Conservation (phyloP, 2,113 vertebrate genomes). For the Podarcis raffonei region DNA sequence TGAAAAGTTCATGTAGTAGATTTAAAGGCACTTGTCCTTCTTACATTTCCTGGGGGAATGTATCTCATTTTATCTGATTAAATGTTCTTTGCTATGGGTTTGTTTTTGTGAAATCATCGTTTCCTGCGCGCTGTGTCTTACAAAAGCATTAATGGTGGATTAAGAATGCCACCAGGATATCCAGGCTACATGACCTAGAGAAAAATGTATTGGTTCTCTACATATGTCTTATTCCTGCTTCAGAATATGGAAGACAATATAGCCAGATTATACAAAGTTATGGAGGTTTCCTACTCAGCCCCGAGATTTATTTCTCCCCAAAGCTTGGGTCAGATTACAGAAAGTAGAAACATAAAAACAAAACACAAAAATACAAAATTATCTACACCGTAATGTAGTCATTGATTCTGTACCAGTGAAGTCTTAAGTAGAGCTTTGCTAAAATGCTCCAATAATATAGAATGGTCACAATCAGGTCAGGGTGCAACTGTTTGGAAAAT, state of each 20-base stretch:
- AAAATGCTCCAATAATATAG: not conserved
- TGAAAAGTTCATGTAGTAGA: not conserved
- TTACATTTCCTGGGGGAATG: not conserved
- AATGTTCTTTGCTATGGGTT: not conserved
- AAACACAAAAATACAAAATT: not conserved
- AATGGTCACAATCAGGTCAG: not conserved
- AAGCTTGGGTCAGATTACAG: not conserved
- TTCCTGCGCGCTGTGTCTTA: not conserved
- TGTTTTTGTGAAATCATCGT: not conserved
- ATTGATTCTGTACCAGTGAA: not conserved
- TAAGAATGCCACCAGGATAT: not conserved
- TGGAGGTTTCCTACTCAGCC: not conserved
- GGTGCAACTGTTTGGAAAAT: not conserved
- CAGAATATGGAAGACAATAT: not conserved
- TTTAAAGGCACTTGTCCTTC: not conserved
- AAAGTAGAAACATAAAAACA: not conserved
- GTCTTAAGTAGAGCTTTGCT: not conserved
- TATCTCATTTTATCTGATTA: conserved; percentile 7
- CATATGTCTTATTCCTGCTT: not conserved
- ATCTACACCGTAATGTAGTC: not conserved
- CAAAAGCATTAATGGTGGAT: not conserved
- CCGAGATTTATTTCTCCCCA: not conserved
- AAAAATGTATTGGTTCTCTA: not conserved
- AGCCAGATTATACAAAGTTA: not conserved
- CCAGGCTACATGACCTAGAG: not conserved